Percentiles rank a stretch among this genome's conserved stretches.
Conservation (phyloP, 2,113 vertebrate genomes). For the Aptenodytes patagonicus region DNA sequence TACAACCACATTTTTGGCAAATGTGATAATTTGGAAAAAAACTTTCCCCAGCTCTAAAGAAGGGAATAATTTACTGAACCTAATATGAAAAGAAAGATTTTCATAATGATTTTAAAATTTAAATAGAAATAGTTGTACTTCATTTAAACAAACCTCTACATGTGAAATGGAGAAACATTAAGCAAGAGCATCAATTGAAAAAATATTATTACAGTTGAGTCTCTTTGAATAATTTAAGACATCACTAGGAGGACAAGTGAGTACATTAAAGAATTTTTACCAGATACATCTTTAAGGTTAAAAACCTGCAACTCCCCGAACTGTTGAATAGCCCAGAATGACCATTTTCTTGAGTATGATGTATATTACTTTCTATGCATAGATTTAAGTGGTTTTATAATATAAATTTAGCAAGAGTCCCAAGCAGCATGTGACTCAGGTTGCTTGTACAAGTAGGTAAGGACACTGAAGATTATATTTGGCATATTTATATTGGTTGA, state of each 20-base stretch:
- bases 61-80: neutral
- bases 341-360: neutral
- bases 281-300: neutral
- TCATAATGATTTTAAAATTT: neutral
- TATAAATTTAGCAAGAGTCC: neutral
- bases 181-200: neutral
- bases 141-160: neutral
- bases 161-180: neutral
- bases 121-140: neutral
- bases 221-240: neutral
- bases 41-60: neutral
- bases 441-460: neutral
- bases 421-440: neutral
- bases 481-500: neutral
- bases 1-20: neutral
- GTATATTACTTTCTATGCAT: neutral
- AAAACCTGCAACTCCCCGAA: neutral
- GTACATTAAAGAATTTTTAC: neutral
- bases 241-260: neutral
- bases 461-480: conserved; percentile 5
- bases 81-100: neutral
- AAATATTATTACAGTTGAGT: neutral
- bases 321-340: neutral
- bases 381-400: conserved; percentile 8
- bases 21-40: neutral